phyloP scores from a whole-genome alignment of 1,140 invertebrate genomes.

The Alviniconcha marisindica region DNA sequence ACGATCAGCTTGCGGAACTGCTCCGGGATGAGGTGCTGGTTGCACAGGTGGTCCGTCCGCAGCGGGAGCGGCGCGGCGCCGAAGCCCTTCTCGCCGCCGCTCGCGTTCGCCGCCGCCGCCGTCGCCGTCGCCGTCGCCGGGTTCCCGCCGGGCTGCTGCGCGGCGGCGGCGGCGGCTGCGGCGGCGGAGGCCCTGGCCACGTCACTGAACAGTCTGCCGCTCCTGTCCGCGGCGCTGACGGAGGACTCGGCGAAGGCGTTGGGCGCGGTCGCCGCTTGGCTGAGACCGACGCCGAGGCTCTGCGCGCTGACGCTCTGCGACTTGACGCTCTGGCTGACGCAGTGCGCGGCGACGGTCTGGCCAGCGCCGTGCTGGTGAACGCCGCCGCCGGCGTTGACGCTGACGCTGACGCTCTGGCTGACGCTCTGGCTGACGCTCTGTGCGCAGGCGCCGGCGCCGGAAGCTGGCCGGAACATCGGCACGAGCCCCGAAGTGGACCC shows the following conservation, averaged over 20 bases:
- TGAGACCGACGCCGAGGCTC: neutral
- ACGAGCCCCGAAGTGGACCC: no score
- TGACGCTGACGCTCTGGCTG: neutral
- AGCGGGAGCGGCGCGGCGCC: neutral
- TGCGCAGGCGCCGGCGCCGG: neutral
- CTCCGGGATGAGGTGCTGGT: slow-evolving; percentile 38
- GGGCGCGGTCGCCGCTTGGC: neutral
- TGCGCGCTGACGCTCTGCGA: neutral
- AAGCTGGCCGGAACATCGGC: no score
- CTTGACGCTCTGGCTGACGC: neutral
- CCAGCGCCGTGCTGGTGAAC: neutral
- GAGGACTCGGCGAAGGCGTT: neutral
- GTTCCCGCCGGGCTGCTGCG: no score
- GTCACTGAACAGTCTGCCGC: slow-evolving; percentile 29
- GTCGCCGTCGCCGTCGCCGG: neutral
- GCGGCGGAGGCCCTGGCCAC: neutral
- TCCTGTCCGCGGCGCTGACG: neutral
- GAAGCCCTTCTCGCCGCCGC: neutral
- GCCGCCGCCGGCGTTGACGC: neutral
- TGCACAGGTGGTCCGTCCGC: slow-evolving; percentile 33
- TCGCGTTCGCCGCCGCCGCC: neutral
- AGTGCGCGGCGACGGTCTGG: neutral
- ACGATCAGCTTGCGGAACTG: slow-evolving; percentile 42
- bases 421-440: neutral
- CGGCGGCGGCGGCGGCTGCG: no score